Conservation (phyloP, 2,797 vertebrate genomes). For the Hydrophis major region DNA sequence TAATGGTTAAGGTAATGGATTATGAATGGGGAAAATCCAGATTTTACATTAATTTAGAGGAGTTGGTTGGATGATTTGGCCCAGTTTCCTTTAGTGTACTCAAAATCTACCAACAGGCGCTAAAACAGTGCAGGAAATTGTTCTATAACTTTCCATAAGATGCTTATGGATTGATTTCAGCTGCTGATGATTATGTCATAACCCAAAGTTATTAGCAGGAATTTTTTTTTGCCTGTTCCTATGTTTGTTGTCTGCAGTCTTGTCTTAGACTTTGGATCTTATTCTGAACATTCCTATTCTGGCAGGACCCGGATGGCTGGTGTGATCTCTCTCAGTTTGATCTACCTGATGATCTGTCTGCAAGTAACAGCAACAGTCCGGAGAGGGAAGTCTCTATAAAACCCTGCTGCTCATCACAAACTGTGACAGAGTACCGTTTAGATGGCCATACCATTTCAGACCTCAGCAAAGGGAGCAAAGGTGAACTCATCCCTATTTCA, state of each 20-base stretch:
- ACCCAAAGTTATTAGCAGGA: neutral
- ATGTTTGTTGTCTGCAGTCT: neutral
- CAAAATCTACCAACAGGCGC: neutral
- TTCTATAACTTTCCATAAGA: neutral
- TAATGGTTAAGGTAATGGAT: neutral
- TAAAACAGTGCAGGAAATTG: neutral
- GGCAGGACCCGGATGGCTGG: slow-evolving; percentile 90
- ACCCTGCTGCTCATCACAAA: slow-evolving; percentile 25
- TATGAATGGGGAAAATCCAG: neutral
- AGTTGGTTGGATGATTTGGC: neutral
- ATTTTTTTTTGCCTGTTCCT: neutral
- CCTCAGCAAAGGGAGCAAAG: slow-evolving; percentile 88
- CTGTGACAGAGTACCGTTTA: slow-evolving; percentile 86
- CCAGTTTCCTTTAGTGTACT: neutral
- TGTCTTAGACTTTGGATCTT: neutral
- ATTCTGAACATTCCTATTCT: slow-evolving; percentile 8
- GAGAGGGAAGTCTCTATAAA: slow-evolving; percentile 35
- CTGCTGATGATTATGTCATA: neutral
- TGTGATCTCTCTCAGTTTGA: slow-evolving; percentile 91
- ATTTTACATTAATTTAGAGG: neutral
- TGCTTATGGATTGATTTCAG: neutral
- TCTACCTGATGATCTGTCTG: slow-evolving; percentile 79
- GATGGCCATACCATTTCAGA: slow-evolving; percentile 92
- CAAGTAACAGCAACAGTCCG: slow-evolving; percentile 56
- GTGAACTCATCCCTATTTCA: slow-evolving; percentile 96